Base-by-base conservation (phyloP, 2,113 vertebrate species). In the Chrysemys picta region DNA sequence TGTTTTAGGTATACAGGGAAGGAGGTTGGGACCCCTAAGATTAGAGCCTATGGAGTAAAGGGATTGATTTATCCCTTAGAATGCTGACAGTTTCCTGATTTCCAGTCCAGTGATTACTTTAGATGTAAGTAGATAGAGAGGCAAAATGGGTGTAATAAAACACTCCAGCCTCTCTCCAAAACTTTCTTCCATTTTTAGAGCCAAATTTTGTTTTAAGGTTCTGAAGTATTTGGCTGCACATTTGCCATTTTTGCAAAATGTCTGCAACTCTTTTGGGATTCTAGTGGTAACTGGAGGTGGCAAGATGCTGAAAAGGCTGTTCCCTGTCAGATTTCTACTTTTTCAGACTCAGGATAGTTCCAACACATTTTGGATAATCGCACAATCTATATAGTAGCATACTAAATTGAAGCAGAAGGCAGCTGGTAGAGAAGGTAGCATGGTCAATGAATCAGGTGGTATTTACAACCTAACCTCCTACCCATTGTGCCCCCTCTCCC, bases 241-340 rank as follows among this genome's bases (percentile, higher is more conserved):
- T 75, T 83, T 92, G 84, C 56, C 21, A 79, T 82, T 85, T 89
- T 69, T 93, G 89, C 94, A 87, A 96, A 93, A 45, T 35, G 42
- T n/a, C 59, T 35, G 31, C 47, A 84, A n/a, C 1, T 93, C 31
- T 22, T 88, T 82, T 85, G 87, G 52, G 84, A 6, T 82, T 90
- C 69, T n/a, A 75, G 17, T 80, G 69, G 85, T 45, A 35, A 10
- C n/a, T 89, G 0, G 0, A 69, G 62, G 82, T 47, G 52, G 76
- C 38, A 82, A 94, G 82, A 90, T 62, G 85, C 12, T 91, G 69
- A 84, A 85, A 62, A 85, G 85, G 2, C 42, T 52, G 88, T 19
- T 54, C 59, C 38, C 82, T 93, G 47, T 80, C 10, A 92, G 54
- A 76, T 85, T 94, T 80, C 29, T 65, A 42, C 88, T 75, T 83